Percentiles rank a stretch among this genome's conserved stretches.
These are phyloP conservation scores for Lasioglossum marginatum DNA, from an alignment of 2,888 invertebrate species.

Conservation along the genomic window DNA sequence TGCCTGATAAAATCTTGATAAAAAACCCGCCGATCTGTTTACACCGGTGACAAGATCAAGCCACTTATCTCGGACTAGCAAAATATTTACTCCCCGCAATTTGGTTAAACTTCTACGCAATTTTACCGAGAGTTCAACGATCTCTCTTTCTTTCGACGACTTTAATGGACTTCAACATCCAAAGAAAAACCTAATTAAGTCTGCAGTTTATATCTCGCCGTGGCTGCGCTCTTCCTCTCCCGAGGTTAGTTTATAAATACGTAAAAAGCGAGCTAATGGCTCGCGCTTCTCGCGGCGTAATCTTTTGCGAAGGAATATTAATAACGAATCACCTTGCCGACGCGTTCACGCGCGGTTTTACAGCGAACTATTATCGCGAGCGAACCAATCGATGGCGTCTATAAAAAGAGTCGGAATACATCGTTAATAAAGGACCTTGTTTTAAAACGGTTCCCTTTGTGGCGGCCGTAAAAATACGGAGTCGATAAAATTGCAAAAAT, in stretches of 20 bases:
- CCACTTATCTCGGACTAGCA: neutral
- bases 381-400: neutral
- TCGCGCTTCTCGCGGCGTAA: neutral
- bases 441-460: neutral
- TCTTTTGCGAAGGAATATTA: neutral
- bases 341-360: neutral
- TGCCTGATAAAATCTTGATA: neutral
- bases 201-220: neutral
- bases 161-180: neutral
- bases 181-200: neutral
- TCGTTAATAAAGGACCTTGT: conserved; percentile 13
- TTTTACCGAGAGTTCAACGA: neutral
- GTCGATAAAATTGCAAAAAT: neutral
- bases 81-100: neutral
- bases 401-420: neutral
- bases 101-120: neutral
- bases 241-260: neutral
- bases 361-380: conserved; percentile 3
- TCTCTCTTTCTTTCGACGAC: neutral
- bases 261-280: neutral
- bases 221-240: neutral
- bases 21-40: neutral
- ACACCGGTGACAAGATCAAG: conserved; percentile 4
- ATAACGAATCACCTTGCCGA: neutral
- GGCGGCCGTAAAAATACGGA: neutral